Conservation (phyloP, 2,888 invertebrate species). For the Eurytoma adleriae region DNA sequence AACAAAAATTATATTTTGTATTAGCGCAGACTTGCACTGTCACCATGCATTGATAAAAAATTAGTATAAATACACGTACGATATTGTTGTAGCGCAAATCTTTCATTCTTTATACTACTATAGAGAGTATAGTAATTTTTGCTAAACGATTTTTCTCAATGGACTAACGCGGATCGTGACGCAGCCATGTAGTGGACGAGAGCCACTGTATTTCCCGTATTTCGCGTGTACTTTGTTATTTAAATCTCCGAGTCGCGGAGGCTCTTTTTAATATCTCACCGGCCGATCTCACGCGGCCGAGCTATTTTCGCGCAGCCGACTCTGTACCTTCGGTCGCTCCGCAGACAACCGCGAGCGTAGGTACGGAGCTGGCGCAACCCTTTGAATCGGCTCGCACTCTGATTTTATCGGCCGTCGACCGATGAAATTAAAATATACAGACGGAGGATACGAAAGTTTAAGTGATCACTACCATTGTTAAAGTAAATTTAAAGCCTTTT, state of each 20-base stretch:
- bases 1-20: too few species aligned
- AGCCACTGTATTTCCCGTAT: neutral
- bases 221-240: constrained; percentile 36
- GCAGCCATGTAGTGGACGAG: constrained; percentile 7
- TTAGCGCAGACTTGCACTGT: too few species aligned
- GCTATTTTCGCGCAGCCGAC: constrained; percentile 15
- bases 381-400: neutral
- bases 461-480: too few species aligned
- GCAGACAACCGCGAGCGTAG: neutral
- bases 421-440: constrained; percentile 18
- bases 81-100: too few species aligned
- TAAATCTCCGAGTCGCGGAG: constrained; percentile 24
- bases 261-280: constrained; percentile 34
- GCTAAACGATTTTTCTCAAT: too few species aligned
- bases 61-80: too few species aligned
- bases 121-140: too few species aligned
- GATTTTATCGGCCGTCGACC: constrained; percentile 25
- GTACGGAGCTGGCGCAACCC: neutral
- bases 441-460: neutral
- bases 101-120: too few species aligned
- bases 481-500: too few species aligned
- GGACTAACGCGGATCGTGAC: constrained; percentile 23
- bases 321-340: neutral
- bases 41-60: too few species aligned
- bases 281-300: constrained; percentile 32